A percentile compares a stretch with the other conserved stretches of the same genome.
Evolutionary conservation across 1,140 invertebrate species (phyloP).

Genomic region (Anoplolepis gracilipes): DNA sequence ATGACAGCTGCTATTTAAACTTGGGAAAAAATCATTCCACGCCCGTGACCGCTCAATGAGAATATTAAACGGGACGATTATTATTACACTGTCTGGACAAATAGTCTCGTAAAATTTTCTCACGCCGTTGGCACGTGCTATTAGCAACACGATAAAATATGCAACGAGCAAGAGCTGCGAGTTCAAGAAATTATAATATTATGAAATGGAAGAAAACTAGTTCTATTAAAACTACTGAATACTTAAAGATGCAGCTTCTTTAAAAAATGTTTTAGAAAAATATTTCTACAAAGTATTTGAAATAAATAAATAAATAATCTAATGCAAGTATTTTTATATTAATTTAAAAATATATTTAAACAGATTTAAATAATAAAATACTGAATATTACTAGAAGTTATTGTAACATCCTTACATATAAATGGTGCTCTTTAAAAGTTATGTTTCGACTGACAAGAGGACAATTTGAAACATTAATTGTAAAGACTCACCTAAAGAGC

Average conservation of each 20-base stretch:
- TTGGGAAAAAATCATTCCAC: constrained; percentile 42
- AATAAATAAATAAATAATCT: no score
- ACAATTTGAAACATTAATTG: constrained; percentile 18
- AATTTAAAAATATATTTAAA: no score
- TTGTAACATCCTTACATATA: neutral
- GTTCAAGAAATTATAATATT: neutral
- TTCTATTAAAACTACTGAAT: neutral
- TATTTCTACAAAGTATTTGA: no score
- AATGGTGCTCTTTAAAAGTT: neutral
- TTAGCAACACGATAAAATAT: constrained; percentile 21
- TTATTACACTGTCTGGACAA: constrained; percentile 64
- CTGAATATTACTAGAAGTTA: no score
- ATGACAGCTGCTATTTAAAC: constrained; percentile 28
- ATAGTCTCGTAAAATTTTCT: constrained; percentile 66
- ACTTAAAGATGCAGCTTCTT: neutral
- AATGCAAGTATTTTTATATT: no score
- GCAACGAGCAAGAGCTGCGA: constrained; percentile 6
- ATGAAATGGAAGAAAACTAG: neutral
- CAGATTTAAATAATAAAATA: no score
- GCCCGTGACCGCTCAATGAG: constrained; percentile 58
- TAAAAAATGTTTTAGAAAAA: neutral
- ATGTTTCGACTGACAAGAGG: neutral
- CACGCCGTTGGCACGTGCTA: constrained; percentile 57
- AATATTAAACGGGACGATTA: constrained; percentile 71
- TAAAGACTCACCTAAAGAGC: constrained; percentile 91